phyloP scores from a whole-genome alignment of 1,140 invertebrate genomes.

The Oncopeltus fasciatus region DNA sequence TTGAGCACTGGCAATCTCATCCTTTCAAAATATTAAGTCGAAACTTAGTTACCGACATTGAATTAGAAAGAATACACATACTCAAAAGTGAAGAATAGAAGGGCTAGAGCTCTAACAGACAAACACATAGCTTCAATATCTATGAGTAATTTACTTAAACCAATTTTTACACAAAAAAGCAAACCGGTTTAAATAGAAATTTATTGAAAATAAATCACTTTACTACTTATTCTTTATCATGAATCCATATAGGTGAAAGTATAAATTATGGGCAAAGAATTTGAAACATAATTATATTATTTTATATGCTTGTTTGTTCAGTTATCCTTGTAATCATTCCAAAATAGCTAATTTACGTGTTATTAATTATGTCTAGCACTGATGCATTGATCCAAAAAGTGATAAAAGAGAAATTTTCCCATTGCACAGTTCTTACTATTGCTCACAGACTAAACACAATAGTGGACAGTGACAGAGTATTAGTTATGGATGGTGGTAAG shows the following conservation, averaged over 20 bases:
- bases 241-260: neutral
- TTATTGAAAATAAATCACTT: neutral
- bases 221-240: neutral
- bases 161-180: too few relatives aligned
- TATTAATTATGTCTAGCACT: too few relatives aligned
- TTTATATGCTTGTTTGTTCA: constrained; percentile 10
- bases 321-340: too few relatives aligned
- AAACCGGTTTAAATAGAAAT: neutral
- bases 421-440: constrained; percentile 49
- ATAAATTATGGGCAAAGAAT: neutral
- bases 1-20: too few relatives aligned
- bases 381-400: constrained; percentile 48
- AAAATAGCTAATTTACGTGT: too few relatives aligned
- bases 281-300: neutral
- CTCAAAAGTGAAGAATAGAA: too few relatives aligned
- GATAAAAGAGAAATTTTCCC: constrained; percentile 41
- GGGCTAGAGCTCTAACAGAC: too few relatives aligned
- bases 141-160: too few relatives aligned
- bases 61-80: too few relatives aligned
- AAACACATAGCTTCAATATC: too few relatives aligned
- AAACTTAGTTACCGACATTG: too few relatives aligned
- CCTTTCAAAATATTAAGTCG: too few relatives aligned
- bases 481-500: constrained; percentile 44
- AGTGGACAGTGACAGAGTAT: constrained; percentile 52
- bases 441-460: constrained; percentile 57